Percentiles rank a stretch among this genome's conserved stretches.
Conservation (phyloP, 2,888 invertebrate genomes). For the Lepidonotus clava region DNA sequence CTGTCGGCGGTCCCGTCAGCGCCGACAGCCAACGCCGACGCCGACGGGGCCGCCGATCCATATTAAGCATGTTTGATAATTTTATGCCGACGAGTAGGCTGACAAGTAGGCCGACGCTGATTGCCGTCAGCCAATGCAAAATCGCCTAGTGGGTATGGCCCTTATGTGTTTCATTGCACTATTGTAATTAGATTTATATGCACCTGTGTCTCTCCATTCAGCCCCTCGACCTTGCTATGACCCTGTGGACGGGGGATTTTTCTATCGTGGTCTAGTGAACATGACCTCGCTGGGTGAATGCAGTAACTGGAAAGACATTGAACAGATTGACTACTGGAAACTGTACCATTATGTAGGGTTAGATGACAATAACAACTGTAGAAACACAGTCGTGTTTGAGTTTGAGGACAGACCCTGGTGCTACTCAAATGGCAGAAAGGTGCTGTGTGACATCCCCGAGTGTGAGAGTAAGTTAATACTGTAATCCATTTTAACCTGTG, state of each 20-base stretch:
- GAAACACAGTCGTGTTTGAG: constrained; percentile 26
- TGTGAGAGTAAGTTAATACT: constrained; percentile 38
- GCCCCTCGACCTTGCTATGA: neutral
- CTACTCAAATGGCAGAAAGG: neutral
- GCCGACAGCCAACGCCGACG: no score
- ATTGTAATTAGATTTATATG: no score
- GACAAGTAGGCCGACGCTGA: no score
- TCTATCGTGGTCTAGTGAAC: constrained; percentile 32
- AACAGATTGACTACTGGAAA: neutral
- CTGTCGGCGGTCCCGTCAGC: no score
- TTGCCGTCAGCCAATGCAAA: no score
- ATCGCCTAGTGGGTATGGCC: no score
- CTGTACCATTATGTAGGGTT: constrained; percentile 15
- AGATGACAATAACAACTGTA: constrained; percentile 13
- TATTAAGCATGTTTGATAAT: no score
- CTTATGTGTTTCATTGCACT: no score
- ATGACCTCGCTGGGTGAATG: neutral
- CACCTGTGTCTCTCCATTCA: no score
- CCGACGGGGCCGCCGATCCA: no score
- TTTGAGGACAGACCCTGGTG: constrained; percentile 23
- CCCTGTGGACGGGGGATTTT: neutral
- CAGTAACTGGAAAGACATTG: neutral
- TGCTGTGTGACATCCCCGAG: neutral
- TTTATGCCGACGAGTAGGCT: no score
- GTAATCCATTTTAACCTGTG: no score